phyloP scores from a whole-genome alignment of 2,113 vertebrate genomes.

The Castor canadensis region DNA sequence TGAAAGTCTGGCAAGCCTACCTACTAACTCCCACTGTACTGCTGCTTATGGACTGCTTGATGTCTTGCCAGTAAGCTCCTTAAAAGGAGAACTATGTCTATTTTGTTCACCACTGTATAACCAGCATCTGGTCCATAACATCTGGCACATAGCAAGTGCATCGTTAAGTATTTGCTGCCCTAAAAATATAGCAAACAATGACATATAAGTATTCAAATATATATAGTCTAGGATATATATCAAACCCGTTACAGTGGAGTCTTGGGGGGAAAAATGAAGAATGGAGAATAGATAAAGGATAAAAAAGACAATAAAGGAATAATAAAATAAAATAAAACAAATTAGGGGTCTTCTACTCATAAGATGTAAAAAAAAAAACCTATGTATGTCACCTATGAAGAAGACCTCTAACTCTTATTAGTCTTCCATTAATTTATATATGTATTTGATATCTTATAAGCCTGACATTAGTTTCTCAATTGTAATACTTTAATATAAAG shows the following conservation, averaged over 20 bases:
- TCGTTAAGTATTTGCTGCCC: slow-evolving; percentile 10
- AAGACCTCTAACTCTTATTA: slow-evolving; percentile 27
- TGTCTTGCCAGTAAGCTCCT: background rate
- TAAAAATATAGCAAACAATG: slow-evolving; percentile 27
- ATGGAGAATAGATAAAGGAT: background rate
- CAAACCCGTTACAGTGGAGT: background rate
- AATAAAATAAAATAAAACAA: slow-evolving; percentile 42
- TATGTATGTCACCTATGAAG: background rate
- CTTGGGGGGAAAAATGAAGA: background rate
- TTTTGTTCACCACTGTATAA: slow-evolving; percentile 43
- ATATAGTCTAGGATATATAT: slow-evolving; percentile 3
- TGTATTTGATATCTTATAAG: slow-evolving; percentile 8
- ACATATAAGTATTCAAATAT: background rate
- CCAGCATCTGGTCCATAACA: background rate
- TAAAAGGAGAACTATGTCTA: slow-evolving; percentile 7
- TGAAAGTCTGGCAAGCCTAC: background rate
- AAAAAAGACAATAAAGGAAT: background rate
- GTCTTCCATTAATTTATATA: slow-evolving; percentile 40
- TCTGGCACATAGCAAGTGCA: slow-evolving; percentile 3
- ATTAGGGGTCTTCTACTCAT: background rate
- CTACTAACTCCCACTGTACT: background rate
- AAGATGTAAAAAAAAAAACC: background rate
- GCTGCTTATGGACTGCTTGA: slow-evolving; percentile 1
- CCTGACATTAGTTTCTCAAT: slow-evolving; percentile 37
- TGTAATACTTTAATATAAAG: slow-evolving; percentile 17